Evolutionary conservation across 2,888 invertebrate species (phyloP).

Genomic region (Ornithoptera alexandrae): DNA sequence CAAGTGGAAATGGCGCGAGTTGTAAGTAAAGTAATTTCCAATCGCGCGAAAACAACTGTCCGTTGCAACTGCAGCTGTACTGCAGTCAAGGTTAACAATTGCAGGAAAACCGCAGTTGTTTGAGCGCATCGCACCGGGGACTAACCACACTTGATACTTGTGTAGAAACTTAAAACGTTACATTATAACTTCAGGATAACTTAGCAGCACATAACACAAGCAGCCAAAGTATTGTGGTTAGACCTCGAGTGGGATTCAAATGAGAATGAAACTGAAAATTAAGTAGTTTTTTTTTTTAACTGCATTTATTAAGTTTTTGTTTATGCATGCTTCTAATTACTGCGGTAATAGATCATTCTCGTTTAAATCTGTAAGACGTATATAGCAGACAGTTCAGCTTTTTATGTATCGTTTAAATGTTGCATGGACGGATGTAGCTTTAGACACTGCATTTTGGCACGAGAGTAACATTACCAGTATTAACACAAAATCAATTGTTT

Average conservation of each 20-base stretch:
- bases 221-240: slow-evolving; percentile 50
- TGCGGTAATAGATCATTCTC: slow-evolving; percentile 65
- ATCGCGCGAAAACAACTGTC: slow-evolving; percentile 16
- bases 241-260: slow-evolving; percentile 63
- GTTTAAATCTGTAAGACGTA: slow-evolving; percentile 61
- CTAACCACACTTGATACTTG: slow-evolving; percentile 38
- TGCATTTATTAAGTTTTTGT: slow-evolving; percentile 32
- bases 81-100: background rate
- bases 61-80: background rate
- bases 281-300: background rate
- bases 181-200: too few species aligned
- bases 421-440: slow-evolving; percentile 75
- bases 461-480: slow-evolving; percentile 44
- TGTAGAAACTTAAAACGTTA: background rate
- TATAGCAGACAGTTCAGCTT: slow-evolving; percentile 42
- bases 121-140: slow-evolving; percentile 31
- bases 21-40: slow-evolving; percentile 6
- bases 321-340: slow-evolving; percentile 31
- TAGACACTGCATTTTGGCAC: slow-evolving; percentile 69
- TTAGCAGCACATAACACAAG: background rate
- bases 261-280: slow-evolving; percentile 61
- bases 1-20: slow-evolving; percentile 13
- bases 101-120: slow-evolving; percentile 11
- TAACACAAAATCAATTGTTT: slow-evolving; percentile 32
- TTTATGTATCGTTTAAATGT: slow-evolving; percentile 56